A percentile compares a stretch with the other conserved stretches of the same genome.
These are phyloP conservation scores for Phalacrocorax brasilianus DNA, from an alignment of 2,113 vertebrate species.

Conservation along the genomic window DNA sequence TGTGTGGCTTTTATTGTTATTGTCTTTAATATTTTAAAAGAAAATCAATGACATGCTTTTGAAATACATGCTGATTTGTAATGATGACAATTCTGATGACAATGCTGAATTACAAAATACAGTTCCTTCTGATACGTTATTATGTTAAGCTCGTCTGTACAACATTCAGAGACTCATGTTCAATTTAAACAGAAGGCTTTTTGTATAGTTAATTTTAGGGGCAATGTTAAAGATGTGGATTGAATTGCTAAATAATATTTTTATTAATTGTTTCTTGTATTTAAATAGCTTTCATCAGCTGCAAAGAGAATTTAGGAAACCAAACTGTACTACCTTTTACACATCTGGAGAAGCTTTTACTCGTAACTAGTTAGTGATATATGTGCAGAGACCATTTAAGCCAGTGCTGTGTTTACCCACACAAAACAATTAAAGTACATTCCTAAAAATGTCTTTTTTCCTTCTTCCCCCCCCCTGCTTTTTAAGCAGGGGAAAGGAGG, in stretches of 20 bases:
- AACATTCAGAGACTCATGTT: not conserved
- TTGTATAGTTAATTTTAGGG: not conserved
- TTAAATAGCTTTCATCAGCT: not conserved
- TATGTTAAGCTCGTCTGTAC: not conserved
- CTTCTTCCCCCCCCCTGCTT: too few relatives aligned
- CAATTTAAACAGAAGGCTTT: not conserved
- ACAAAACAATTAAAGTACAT: not conserved
- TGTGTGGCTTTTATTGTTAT: not conserved
- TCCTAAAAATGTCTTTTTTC: not conserved
- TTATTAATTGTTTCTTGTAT: not conserved
- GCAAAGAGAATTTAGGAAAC: not conserved
- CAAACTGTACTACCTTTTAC: not conserved
- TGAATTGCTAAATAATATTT: not conserved
- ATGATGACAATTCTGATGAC: not conserved
- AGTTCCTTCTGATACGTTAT: not conserved
- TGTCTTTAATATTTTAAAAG: not conserved
- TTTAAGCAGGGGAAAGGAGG: not conserved
- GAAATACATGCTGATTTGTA: not conserved
- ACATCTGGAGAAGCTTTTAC: constrained; percentile 8
- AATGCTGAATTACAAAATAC: not conserved
- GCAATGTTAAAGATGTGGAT: not conserved
- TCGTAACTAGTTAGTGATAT: not conserved
- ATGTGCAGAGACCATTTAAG: not conserved
- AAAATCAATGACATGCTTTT: not conserved
- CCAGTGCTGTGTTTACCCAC: not conserved